Conservation (phyloP, 2,797 vertebrate genomes). For the Toxotes lorentzi region DNA sequence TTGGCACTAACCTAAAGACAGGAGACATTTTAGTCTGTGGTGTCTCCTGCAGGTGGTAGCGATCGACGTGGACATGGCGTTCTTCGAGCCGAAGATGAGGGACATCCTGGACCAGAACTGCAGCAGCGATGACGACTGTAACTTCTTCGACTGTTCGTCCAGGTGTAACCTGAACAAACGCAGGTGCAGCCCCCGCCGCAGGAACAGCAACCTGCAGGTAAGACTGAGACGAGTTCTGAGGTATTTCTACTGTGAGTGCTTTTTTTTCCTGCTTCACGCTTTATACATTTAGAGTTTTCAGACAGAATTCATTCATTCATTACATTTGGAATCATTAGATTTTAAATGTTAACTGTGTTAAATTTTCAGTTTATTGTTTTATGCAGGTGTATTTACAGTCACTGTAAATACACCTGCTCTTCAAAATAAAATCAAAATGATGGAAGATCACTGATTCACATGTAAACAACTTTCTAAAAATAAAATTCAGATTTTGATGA, state of each 20-base stretch:
- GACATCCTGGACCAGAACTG: slow-evolving; percentile 97
- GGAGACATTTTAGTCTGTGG: neutral
- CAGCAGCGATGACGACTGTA: slow-evolving; percentile 93
- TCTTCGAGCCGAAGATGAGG: slow-evolving; percentile 98
- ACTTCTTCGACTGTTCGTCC: slow-evolving; percentile 97
- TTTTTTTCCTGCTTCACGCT: too few species aligned
- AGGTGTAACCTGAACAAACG: slow-evolving; percentile 86
- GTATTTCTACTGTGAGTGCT: too few species aligned
- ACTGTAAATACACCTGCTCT: neutral
- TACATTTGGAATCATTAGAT: too few species aligned
- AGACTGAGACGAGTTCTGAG: neutral
- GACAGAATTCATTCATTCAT: too few species aligned
- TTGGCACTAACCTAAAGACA: neutral
- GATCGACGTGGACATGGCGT: slow-evolving; percentile 98
- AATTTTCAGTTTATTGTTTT: too few species aligned
- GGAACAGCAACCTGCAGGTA: slow-evolving; percentile 97
- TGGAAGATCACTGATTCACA: too few species aligned
- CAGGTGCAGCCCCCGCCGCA: slow-evolving; percentile 88
- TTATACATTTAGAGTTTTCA: too few species aligned
- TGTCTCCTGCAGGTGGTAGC: slow-evolving; percentile 90
- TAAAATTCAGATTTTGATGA: too few species aligned
- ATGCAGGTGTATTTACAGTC: too few species aligned
- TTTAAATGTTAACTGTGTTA: too few species aligned
- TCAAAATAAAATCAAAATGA: neutral
- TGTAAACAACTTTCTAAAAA: neutral